These are phyloP conservation scores for Rhadina sibilatrix DNA, from an alignment of 2,113 vertebrate genomes.

Conservation along the genomic window DNA sequence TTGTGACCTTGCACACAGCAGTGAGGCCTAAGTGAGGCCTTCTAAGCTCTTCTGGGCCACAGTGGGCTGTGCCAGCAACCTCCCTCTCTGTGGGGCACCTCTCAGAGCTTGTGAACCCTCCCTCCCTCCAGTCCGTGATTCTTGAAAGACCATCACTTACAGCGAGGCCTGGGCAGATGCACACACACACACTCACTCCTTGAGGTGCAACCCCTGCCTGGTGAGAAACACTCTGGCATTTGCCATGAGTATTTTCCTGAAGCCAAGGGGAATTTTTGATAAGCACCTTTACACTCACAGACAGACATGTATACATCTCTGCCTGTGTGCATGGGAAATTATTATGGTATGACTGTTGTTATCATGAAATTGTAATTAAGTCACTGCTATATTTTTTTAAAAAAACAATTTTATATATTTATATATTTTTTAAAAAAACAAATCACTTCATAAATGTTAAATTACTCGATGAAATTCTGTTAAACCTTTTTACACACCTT, in stretches of 20 bases:
- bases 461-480: background rate
- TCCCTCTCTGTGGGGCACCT: background rate
- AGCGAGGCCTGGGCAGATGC: rapidly evolving
- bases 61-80: background rate
- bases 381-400: background rate
- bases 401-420: no score
- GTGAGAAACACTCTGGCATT: background rate
- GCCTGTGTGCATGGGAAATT: background rate
- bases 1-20: background rate
- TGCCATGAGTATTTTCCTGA: background rate
- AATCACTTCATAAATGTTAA: background rate
- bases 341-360: background rate
- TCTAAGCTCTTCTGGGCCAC: no score
- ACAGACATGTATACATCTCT: background rate
- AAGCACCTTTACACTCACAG: background rate
- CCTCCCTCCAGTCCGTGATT: rapidly evolving
- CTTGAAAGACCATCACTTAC: rapidly evolving
- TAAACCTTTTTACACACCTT: background rate
- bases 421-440: background rate
- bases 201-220: background rate
- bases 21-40: background rate
- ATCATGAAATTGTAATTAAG: background rate
- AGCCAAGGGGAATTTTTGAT: background rate
- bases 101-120: rapidly evolving
- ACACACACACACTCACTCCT: background rate